phyloP scores from a whole-genome alignment of 2,797 vertebrate genomes.

The Catostomus latipinnis region DNA sequence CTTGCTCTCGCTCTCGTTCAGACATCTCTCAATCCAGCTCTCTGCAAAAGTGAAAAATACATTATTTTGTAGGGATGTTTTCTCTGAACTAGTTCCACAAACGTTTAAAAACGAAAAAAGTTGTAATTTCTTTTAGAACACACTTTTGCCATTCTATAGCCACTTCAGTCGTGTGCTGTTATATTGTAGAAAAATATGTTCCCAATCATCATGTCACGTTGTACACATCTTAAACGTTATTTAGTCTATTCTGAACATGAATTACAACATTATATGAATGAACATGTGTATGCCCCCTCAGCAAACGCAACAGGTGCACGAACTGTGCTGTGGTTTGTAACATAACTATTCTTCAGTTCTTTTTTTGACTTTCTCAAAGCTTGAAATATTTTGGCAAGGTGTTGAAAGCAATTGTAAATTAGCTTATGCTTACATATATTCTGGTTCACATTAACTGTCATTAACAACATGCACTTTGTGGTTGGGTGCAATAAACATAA shows the following conservation, averaged over 20 bases:
- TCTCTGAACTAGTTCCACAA: too few species aligned
- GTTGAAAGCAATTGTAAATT: not conserved
- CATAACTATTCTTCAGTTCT: too few species aligned
- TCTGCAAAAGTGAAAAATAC: constrained; percentile 77
- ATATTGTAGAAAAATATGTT: too few species aligned
- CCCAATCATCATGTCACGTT: too few species aligned
- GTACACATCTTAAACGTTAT: too few species aligned
- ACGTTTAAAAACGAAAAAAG: too few species aligned
- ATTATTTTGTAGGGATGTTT: too few species aligned
- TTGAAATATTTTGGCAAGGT: not conserved
- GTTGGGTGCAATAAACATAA: constrained; percentile 27
- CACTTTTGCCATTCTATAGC: too few species aligned
- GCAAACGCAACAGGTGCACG: constrained; percentile 42
- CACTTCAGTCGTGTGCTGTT: too few species aligned
- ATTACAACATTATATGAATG: not conserved
- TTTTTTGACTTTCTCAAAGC: not conserved
- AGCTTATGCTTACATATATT: not conserved
- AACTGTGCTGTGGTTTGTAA: not conserved
- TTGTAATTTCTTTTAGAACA: too few species aligned
- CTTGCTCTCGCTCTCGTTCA: constrained; percentile 98
- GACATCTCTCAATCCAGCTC: constrained; percentile 99
- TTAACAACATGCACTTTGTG: not conserved
- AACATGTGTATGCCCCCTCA: too few species aligned
- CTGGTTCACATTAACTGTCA: not conserved
- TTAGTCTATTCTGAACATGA: too few species aligned